Percentiles rank a stretch among this genome's conserved stretches.
Evolutionary conservation across 1,140 invertebrate genomes (phyloP).

Genomic region (Lepidurus packardi): DNA sequence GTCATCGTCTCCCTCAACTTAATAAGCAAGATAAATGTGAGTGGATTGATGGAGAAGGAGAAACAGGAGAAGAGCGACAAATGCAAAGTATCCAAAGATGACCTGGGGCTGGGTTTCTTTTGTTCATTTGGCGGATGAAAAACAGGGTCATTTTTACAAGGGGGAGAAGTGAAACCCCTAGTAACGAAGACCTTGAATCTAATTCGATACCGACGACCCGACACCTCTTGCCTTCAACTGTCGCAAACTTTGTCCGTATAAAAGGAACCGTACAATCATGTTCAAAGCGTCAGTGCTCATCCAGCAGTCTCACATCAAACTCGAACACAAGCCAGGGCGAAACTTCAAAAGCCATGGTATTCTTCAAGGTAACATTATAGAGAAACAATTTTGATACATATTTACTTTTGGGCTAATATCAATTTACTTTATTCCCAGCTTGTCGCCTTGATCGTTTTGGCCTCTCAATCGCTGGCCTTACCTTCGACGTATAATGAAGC

Average conservation of each 20-base stretch:
- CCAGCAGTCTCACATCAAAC: not conserved
- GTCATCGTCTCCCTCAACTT: not conserved
- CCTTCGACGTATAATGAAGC: constrained; percentile 9
- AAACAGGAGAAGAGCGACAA: not conserved
- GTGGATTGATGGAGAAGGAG: not conserved
- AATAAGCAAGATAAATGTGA: not conserved
- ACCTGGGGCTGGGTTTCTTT: constrained; percentile 23
- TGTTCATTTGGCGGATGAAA: not conserved
- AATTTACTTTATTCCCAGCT: constrained; percentile 22
- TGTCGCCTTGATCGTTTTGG: constrained; percentile 27
- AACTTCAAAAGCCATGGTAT: constrained; percentile 11
- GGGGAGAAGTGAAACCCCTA: not conserved
- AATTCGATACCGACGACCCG: not conserved
- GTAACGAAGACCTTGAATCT: not conserved
- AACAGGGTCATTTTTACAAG: not conserved
- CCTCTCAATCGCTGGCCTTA: constrained; percentile 17
- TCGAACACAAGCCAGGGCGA: not conserved
- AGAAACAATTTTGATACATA: not conserved
- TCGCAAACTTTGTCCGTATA: not conserved
- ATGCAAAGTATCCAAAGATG: not conserved
- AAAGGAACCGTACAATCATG: constrained; percentile 1
- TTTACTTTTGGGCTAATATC: not conserved
- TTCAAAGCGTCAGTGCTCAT: constrained; percentile 24
- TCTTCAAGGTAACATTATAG: constrained; percentile 25
- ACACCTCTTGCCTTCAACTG: not conserved